Evolutionary conservation across 2,888 invertebrate species (phyloP).

Genomic region (Machimus rusticus): DNA sequence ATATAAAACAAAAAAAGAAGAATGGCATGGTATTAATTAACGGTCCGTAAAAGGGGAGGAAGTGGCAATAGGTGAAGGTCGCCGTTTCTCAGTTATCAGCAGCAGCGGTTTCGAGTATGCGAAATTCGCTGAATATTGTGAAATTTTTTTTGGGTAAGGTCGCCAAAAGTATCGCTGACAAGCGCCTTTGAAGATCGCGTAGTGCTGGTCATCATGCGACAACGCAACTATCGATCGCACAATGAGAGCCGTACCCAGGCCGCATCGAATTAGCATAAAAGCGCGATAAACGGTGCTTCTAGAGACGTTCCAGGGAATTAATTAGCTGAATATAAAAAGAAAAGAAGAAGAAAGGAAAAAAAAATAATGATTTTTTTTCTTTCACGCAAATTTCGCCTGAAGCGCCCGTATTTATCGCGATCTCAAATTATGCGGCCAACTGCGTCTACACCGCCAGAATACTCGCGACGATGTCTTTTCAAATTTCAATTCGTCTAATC

Average conservation of each 20-base stretch:
- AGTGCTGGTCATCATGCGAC: background rate
- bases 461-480: background rate
- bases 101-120: background rate
- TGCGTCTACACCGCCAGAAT: background rate
- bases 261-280: background rate
- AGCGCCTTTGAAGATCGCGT: background rate
- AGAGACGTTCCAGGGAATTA: background rate
- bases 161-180: background rate
- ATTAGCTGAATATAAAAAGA: background rate
- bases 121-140: background rate
- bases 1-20: background rate
- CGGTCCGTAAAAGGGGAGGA: background rate
- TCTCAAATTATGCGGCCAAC: background rate
- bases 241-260: background rate
- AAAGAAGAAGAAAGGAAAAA: background rate
- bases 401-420: background rate
- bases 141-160: background rate
- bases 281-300: background rate
- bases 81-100: background rate
- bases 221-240: background rate
- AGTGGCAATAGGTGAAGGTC: background rate
- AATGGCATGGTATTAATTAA: background rate
- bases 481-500: constrained; percentile 11
- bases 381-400: background rate
- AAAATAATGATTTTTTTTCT: background rate